These are phyloP conservation scores for Drosophila bocki DNA, from an alignment of 1,140 invertebrate species.

Conservation along the genomic window DNA sequence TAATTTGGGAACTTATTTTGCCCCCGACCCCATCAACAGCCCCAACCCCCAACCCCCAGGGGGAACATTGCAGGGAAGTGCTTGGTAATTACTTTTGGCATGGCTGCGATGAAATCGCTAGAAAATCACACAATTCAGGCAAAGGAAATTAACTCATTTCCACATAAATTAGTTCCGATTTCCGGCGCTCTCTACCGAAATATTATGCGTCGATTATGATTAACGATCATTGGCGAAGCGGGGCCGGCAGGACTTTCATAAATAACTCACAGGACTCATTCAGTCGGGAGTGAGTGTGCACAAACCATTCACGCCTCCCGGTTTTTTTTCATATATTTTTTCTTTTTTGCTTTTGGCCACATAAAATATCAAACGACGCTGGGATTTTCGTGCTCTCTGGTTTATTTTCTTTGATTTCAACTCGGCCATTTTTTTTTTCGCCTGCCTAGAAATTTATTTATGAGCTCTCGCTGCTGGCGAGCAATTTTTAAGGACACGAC, in stretches of 20 bases:
- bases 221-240: conserved; percentile 71
- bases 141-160: conserved; percentile 83
- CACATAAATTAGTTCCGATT: conserved; percentile 82
- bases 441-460: conserved; percentile 54
- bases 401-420: conserved; percentile 43
- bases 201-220: conserved; percentile 84
- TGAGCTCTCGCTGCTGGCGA: conserved; percentile 36
- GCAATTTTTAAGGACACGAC: conserved; percentile 66
- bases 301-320: conserved; percentile 50
- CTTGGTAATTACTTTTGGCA: conserved; percentile 67
- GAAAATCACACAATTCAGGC: conserved; percentile 79
- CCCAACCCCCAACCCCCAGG: neutral
- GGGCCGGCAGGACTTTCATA: conserved; percentile 47
- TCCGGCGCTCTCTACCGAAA: conserved; percentile 55
- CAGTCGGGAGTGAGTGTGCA: conserved; percentile 54
- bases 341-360: conserved; percentile 17
- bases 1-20: conserved; percentile 31
- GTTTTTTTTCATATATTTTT: conserved; percentile 1
- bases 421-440: conserved; percentile 26
- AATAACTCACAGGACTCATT: conserved; percentile 42
- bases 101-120: conserved; percentile 74
- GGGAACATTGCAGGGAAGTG: conserved; percentile 55
- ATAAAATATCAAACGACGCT: conserved; percentile 49
- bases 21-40: neutral
- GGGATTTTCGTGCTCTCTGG: conserved; percentile 8